Evolutionary conservation across 2,797 vertebrate species (phyloP).

Genomic region (Octomys mimax): DNA sequence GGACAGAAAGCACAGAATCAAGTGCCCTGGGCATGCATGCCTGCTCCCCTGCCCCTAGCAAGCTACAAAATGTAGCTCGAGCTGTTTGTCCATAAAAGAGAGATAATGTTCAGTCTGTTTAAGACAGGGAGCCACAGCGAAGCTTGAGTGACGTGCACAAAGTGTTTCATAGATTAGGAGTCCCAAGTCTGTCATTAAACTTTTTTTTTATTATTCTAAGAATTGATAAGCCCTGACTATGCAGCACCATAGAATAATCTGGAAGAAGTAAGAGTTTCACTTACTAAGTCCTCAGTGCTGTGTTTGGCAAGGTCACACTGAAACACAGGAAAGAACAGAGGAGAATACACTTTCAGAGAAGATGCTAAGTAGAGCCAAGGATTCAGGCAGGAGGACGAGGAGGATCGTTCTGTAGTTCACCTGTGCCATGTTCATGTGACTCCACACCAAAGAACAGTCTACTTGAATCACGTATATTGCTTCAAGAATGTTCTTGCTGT

Average conservation of each 20-base stretch:
- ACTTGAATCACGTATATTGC: background rate
- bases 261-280: slow-evolving; percentile 36
- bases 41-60: background rate
- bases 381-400: background rate
- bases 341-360: background rate
- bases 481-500: background rate
- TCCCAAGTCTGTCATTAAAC: background rate
- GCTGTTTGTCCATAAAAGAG: background rate
- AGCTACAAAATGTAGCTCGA: background rate
- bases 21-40: background rate
- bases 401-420: background rate
- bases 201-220: slow-evolving; percentile 19
- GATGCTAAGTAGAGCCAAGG: slow-evolving; percentile 6
- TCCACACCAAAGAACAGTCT: background rate
- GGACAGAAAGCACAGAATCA: background rate
- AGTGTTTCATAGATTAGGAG: background rate
- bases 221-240: background rate
- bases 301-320: background rate
- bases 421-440: background rate
- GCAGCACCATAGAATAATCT: background rate
- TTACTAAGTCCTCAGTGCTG: slow-evolving; percentile 13
- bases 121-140: background rate
- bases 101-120: no score
- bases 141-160: background rate
- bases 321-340: background rate